Evolutionary conservation across 2,888 invertebrate genomes (phyloP), one percentile per base, ranked within the genome.

Genomic region (Pandemis heparana): DNA sequence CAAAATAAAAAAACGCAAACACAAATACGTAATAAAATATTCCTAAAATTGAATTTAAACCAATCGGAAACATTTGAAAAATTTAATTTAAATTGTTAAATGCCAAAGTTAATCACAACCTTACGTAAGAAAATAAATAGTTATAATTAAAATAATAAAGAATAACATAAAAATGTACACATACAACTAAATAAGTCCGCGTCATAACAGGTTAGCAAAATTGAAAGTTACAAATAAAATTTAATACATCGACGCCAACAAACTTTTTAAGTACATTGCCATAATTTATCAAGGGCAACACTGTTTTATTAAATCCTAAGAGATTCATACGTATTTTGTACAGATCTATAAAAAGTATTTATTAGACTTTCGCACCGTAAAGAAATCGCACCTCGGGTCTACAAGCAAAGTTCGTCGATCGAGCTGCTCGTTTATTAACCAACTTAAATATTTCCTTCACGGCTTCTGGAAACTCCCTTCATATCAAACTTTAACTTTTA

Each of bases 251-350:
- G 76, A 77, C 74, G 79, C 78, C 80, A 78, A 62, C 70, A 81
- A 83, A 79, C 83, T 77, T 80, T 56, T 85, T 88, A 88, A 88
- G 88, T 88, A 88, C 88, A 81, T 85, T 81, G 88, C 88, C 88
- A 78, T 80, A 80, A 79, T 75, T 78, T 76, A 75, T 67, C 75
- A 51, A n/a, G 39, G 23, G 53, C 41, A 43, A 56, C 63, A 70
- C 16, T 10, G 9, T 48, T 51, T 63, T 39, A 70, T 70, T 73
- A 69, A 63, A 32, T n/a, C 39, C 78, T 76, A 72, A 59, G 79
- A 80, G 75, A 80, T 80, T 81, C 77, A 75, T 76, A 43, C 63
- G 46, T 59, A 43, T 68, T 46, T n/a, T 61, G 23, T 63, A 68
- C 48, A 48, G 23, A 64, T 39, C 59, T 9, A 67, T 66, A 66